Conservation (phyloP, 2,888 invertebrate species). For the Nudaria mundana region DNA sequence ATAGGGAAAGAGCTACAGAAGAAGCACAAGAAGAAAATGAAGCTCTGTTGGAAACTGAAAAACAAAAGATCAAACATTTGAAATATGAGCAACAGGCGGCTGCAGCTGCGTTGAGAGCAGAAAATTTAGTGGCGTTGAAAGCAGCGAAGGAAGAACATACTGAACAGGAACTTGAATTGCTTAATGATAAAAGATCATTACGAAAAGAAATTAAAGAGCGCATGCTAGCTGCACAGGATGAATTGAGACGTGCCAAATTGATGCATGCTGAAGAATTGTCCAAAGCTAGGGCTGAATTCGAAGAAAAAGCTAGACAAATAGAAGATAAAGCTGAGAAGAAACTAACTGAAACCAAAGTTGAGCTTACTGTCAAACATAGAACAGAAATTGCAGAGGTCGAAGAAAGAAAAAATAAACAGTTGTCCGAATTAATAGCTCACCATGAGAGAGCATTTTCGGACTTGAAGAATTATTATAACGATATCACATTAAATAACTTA, state of each 20-base stretch:
- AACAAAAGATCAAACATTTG: constrained; percentile 95
- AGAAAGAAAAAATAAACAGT: constrained; percentile 94
- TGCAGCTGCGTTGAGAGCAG: constrained; percentile 91
- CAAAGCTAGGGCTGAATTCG: constrained; percentile 74
- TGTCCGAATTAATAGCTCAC: constrained; percentile 88
- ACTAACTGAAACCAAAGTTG: constrained; percentile 85
- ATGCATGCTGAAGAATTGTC: constrained; percentile 89
- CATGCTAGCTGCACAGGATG: constrained; percentile 86
- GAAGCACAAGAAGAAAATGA: constrained; percentile 93
- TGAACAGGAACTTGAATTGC: constrained; percentile 87
- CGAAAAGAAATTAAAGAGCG: constrained; percentile 86
- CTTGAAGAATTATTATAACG: constrained; percentile 97
- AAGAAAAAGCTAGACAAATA: constrained; percentile 73
- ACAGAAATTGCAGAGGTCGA: constrained; percentile 94
- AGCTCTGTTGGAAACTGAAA: constrained; percentile 91
- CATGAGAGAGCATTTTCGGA: constrained; percentile 94
- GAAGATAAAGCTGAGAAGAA: constrained; percentile 86
- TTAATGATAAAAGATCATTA: constrained; percentile 86
- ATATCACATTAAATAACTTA: constrained; percentile 95
- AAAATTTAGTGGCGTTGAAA: constrained; percentile 90
- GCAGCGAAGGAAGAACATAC: constrained; percentile 91
- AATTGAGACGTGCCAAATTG: constrained; percentile 86
- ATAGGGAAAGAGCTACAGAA: constrained; percentile 90
- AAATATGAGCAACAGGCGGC: constrained; percentile 95
- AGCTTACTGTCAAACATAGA: constrained; percentile 86